Percentiles rank a stretch among this genome's conserved stretches.
Evolutionary conservation across 2,797 vertebrate species (phyloP).

Genomic region (Coccyzus lansbergi): DNA sequence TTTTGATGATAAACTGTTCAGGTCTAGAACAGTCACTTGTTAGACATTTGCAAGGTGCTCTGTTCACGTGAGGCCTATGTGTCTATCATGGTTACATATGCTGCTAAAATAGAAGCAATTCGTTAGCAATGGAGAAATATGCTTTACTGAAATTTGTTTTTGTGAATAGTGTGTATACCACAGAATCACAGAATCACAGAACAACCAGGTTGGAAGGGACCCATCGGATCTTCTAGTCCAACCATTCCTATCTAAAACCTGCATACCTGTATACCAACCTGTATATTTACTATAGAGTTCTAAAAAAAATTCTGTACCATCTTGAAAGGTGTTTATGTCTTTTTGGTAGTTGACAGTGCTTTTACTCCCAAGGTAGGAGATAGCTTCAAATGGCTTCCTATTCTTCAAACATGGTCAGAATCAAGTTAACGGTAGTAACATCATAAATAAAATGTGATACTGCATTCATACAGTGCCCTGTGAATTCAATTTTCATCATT

Average conservation of each 20-base stretch:
- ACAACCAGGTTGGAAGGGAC: too few relatives aligned
- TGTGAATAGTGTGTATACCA: background rate
- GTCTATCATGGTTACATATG: background rate
- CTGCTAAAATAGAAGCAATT: background rate
- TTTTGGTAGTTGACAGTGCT: rapidly evolving
- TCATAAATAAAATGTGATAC: background rate
- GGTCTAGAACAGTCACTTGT: background rate
- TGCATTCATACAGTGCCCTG: rapidly evolving
- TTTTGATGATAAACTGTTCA: background rate
- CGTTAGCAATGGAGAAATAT: background rate
- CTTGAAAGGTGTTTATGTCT: background rate
- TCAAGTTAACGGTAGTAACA: background rate
- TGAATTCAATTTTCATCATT: background rate
- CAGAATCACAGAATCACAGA: too few relatives aligned
- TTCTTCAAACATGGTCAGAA: background rate
- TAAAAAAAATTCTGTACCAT: background rate
- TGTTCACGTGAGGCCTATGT: background rate
- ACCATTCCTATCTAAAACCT: too few relatives aligned
- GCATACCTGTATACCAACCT: background rate
- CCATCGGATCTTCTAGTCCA: too few relatives aligned
- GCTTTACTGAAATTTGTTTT: background rate
- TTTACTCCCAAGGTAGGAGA: rapidly evolving
- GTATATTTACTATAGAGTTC: background rate
- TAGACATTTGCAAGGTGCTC: background rate
- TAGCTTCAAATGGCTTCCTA: background rate